These are phyloP conservation scores for Rotaria magnacalcarata DNA, from an alignment of 2,888 invertebrate genomes.

Conservation along the genomic window DNA sequence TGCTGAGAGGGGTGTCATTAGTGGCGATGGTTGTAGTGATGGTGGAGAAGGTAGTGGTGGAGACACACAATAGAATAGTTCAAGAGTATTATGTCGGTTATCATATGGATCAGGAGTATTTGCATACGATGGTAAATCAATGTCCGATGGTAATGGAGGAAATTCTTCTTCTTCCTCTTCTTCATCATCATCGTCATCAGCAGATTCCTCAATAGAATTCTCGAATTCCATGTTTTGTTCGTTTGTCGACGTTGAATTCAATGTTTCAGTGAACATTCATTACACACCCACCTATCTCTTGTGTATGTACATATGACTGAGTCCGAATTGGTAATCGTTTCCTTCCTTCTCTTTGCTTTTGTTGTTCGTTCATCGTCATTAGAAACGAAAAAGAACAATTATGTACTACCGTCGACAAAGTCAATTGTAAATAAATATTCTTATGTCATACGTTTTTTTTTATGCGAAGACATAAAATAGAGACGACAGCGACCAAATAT, in stretches of 20 bases:
- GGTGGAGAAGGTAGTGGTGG: neutral
- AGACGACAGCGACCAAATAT: neutral
- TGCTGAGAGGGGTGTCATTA: neutral
- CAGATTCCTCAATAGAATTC: neutral
- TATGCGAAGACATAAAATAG: neutral
- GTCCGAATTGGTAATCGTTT: neutral
- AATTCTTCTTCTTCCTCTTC: neutral
- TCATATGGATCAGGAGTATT: neutral
- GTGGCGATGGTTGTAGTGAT: neutral
- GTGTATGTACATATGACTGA: neutral
- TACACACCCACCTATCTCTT: neutral
- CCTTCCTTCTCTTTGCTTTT: neutral
- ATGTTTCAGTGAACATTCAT: neutral
- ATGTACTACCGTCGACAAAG: neutral
- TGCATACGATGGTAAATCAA: neutral
- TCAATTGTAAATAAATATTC: constrained; percentile 2
- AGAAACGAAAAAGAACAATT: constrained; percentile 21
- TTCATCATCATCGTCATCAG: neutral
- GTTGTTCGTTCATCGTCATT: constrained; percentile 3
- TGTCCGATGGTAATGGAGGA: constrained; percentile 9
- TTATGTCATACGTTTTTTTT: neutral
- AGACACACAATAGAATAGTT: neutral
- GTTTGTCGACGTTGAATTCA: neutral
- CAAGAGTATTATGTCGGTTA: neutral
- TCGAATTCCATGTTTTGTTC: neutral